Base-by-base conservation (phyloP, 2,113 vertebrate species). In the Hippocampus barbouri region DNA sequence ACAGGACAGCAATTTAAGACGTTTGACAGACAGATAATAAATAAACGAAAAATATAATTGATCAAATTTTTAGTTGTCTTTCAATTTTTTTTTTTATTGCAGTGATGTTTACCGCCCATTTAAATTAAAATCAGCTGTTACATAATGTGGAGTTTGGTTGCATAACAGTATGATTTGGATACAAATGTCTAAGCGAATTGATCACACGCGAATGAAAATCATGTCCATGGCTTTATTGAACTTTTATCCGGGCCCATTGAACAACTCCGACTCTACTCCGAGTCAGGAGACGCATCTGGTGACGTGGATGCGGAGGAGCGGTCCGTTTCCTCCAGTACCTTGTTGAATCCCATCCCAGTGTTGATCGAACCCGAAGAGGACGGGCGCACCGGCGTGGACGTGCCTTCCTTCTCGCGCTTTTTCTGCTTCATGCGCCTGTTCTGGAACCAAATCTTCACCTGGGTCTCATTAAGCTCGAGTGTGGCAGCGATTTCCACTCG, bases 391-490 rank as follows among this genome's bases (percentile, higher is more conserved):
- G 61, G 43, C 14, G 72, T 83, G 1, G 92, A 87, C 43, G 93
- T 91, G 72, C 94, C 94, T 84, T 98, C 96, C 10, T 94, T 94
- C 76, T 98, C 97, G 20, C 97, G 90, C 62, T 98, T 99, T 80
- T 99, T 99, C 91, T 98, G 96, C 75, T 99, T 99, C 97, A 99
- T 99, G 43, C 97, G 82, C 51, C 97, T 78, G 87, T 99, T 99
- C 89, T 99, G 97, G 87, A 98, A 99, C 97, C 97, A 99, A 69
- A 98, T 98, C 86, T 99, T 99, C 47, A 99, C 96, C 83, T 99
- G 97, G 0, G 96, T 96, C 84, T 99, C 97, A 81, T 98, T 97
- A 75, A 99, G 93, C 87, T 98, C 96, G 56, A 99, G 91, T 0
- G 93, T 95, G 68, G 96, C 97, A 0, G 97, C 96, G 64, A 98